Conservation (phyloP, 2,888 invertebrate species). For the Gibbula magus region DNA sequence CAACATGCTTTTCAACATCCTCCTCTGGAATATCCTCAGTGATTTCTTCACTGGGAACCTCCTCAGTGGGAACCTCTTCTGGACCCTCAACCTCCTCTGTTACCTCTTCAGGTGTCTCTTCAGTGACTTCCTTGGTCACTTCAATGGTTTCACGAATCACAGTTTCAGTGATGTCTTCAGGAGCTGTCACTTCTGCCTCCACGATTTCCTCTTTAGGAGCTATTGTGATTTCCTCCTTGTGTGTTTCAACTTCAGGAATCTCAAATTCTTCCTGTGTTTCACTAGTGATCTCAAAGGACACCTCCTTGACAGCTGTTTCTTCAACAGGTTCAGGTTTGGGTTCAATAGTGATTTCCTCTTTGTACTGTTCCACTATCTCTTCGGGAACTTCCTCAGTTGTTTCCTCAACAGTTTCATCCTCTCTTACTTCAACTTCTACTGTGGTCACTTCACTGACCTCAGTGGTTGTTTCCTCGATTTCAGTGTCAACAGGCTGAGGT, state of each 20-base stretch:
- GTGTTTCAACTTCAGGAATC: constrained; percentile 13
- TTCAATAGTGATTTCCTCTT: constrained; percentile 21
- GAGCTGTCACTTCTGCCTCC: neutral
- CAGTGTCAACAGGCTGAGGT: too few species aligned
- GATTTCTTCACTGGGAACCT: neutral
- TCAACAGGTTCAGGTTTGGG: neutral
- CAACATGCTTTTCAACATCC: neutral
- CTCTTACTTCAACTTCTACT: neutral
- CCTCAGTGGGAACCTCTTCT: neutral
- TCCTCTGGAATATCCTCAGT: neutral
- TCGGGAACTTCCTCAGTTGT: constrained; percentile 16
- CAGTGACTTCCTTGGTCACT: constrained; percentile 28
- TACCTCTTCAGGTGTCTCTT: constrained; percentile 27
- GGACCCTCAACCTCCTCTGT: neutral
- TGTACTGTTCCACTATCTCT: constrained; percentile 6
- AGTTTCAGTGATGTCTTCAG: constrained; percentile 1
- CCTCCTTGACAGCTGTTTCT: neutral
- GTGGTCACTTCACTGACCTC: neutral
- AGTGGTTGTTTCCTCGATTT: neutral
- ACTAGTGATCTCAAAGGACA: neutral
- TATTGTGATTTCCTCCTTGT: constrained; percentile 26
- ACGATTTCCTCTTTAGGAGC: neutral
- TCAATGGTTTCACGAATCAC: constrained; percentile 3
- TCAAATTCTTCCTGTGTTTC: constrained; percentile 16
- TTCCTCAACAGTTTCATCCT: neutral